A percentile compares a stretch with the other conserved stretches of the same genome.
These are phyloP conservation scores for Littorina saxatilis DNA, from an alignment of 1,140 invertebrate genomes.

Conservation along the genomic window DNA sequence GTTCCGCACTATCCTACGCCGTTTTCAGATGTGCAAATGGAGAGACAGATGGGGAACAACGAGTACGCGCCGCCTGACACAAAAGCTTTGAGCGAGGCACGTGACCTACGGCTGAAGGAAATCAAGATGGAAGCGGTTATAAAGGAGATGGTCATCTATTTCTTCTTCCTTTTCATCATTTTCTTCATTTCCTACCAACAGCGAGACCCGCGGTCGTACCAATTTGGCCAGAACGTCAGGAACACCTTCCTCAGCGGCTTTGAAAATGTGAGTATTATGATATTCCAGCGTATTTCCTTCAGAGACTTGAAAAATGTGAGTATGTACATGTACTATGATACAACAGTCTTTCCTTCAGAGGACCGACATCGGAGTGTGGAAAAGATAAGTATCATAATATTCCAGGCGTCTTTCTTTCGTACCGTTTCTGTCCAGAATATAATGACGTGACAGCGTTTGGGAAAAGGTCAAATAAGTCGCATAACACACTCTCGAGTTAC, in stretches of 20 bases:
- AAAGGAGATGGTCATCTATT: constrained; percentile 75
- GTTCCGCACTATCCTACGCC: no score
- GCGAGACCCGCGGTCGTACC: constrained; percentile 65
- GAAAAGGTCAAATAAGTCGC: no score
- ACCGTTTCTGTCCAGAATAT: no score
- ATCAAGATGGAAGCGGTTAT: constrained; percentile 77
- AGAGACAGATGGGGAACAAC: constrained; percentile 58
- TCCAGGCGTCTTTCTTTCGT: no score
- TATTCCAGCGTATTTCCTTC: no score
- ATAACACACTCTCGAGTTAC: no score
- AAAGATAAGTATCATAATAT: no score
- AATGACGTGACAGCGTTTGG: no score
- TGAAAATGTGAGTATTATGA: constrained; percentile 49
- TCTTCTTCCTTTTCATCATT: constrained; percentile 71
- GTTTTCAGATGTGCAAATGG: constrained; percentile 62
- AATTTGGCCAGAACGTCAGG: constrained; percentile 61
- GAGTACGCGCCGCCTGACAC: constrained; percentile 67
- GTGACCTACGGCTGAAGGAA: constrained; percentile 74
- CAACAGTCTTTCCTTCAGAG: no score
- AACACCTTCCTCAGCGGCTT: constrained; percentile 61
- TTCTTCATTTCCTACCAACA: constrained; percentile 75
- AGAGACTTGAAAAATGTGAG: not conserved
- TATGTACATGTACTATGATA: not conserved
- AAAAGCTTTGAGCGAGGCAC: constrained; percentile 60
- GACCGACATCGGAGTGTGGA: no score